Evolutionary conservation across 2,797 vertebrate species (phyloP), one percentile per base, ranked within the genome.

Genomic region (Coendou prehensilis): DNA sequence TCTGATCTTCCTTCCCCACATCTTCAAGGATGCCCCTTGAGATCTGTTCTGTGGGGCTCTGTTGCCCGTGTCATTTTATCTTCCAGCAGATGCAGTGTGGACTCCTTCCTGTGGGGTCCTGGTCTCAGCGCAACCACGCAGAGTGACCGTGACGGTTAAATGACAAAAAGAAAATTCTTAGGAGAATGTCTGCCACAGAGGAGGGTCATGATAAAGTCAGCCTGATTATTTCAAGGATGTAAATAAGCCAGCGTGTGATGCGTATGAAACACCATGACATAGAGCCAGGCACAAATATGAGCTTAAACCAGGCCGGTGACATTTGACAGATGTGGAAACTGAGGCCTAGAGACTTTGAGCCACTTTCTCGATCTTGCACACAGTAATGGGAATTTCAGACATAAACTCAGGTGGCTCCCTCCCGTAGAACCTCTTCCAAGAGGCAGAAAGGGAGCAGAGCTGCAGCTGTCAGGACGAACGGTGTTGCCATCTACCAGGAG

Each of bases 241-340:
- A 28, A 30, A 4, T 59, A 4, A 59, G 52, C 14, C 4, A 17
- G 9, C 3, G 5, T 0, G 0, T 0, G 41, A 47, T 22, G 0
- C 14, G 1, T 5, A 2, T 0, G 2, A 23, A 45, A n/a, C 41
- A 22, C 52, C 17, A 59, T 4, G 18, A 11, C 47, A 15, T 1
- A 5, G 20, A 1, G 9, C 41, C 28, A 2, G 45, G 37, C 11
- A 11, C 26, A 8, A 59, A 33, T 47, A 17, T 64, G 63, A 56
- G 1, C 37, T 30, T 11, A n/a, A 22, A 6, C 28, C 5, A 6
- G 4, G 15, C 78, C 47, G 4, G 30, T 10, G 18, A 28, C 82
- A 13, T 75, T 47, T 86, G 8, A 52, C 75, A 61, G 50, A n/a
- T 9, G 26, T 37, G 57, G 63, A 91, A 80, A 94, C 83, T 0